Evolutionary conservation across 2,113 vertebrate species (phyloP), one percentile per base, ranked within the genome.

Genomic region (Ceyx margarethae): DNA sequence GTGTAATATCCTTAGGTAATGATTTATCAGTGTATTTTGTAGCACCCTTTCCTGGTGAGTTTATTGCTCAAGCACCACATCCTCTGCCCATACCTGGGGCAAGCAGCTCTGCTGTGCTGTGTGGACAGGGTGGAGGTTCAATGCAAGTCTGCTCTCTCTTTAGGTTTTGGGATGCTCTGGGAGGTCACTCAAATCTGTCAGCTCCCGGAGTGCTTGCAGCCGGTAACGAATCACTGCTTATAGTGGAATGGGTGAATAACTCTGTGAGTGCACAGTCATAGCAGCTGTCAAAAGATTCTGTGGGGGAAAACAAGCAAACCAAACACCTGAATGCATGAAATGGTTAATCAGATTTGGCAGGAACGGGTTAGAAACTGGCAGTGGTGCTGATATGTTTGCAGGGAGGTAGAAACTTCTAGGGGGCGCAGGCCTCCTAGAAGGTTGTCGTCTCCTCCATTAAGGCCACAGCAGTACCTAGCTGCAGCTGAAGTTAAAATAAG

Each of bases 71-170:
- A 68, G 72, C 19, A 50, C 21, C 17, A 9, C 6, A 4, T 51
- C 11, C 23, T 80, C 64, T 82, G 46, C 42, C 31, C 16, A 18
- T 26, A 35, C 11, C 14, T 31, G 14, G 18, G 58, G 25, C 9
- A 50, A 45, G 62, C 40, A 82, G 15, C 28, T 57, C 18, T 28
- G 16, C 67, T 5, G 8, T 7, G 4, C n/a, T 43, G 64, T 35
- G 35, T 5, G 0, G 14, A 42, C 74, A 73, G 42, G 50, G 33
- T 81, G 82, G 69, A 77, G 64, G 64, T 57, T n/a, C 46, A 10
- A 1, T 4, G 23, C 33, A 2, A 21, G 35, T 9, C 4, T 1
- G 11, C 11, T 18, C 5, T 31, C 26, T 35, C 11, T 23, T 91
- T 50, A 13, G 25, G 35, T 45, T 69, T 80, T 66, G 60, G 58